A percentile compares a stretch with the other conserved stretches of the same genome.
Evolutionary conservation across 2,797 vertebrate species (phyloP).

Genomic region (Phyllotis vaccarum): DNA sequence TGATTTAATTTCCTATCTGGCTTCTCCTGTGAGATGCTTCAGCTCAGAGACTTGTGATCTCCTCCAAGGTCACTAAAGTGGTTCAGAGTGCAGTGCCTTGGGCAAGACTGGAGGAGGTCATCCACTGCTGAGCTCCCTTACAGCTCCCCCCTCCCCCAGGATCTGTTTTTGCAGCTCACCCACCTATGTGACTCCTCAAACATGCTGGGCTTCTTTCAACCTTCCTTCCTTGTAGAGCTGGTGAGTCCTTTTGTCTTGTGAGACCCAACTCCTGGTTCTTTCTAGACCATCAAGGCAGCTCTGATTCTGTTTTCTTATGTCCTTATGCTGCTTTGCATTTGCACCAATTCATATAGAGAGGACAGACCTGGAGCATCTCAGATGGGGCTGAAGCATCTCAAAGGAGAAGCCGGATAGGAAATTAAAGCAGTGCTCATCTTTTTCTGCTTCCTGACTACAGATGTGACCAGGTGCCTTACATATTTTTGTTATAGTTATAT

Average conservation of each 20-base stretch:
- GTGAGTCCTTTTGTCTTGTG: neutral
- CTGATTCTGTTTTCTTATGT: neutral
- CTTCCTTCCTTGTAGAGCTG: fast-evolving
- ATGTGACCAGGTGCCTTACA: too few species aligned
- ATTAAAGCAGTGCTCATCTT: too few species aligned
- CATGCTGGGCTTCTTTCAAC: too few species aligned
- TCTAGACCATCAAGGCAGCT: neutral
- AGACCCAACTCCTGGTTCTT: neutral
- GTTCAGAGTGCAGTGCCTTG: too few species aligned
- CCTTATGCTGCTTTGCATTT: neutral
- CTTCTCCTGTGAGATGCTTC: neutral
- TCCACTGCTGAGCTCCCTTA: fast-evolving
- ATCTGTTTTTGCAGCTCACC: neutral
- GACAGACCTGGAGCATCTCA: neutral
- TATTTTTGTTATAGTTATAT: neutral
- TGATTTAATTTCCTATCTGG: neutral
- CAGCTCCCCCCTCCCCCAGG: neutral
- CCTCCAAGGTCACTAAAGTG: too few species aligned
- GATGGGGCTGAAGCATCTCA: too few species aligned
- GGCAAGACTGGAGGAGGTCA: neutral
- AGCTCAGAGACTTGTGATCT: neutral
- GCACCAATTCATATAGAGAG: neutral
- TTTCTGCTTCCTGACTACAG: too few species aligned
- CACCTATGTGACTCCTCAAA: too few species aligned
- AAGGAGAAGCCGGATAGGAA: too few species aligned